These are phyloP conservation scores for Nematolebias whitei DNA, from an alignment of 2,113 vertebrate genomes.

Conservation along the genomic window DNA sequence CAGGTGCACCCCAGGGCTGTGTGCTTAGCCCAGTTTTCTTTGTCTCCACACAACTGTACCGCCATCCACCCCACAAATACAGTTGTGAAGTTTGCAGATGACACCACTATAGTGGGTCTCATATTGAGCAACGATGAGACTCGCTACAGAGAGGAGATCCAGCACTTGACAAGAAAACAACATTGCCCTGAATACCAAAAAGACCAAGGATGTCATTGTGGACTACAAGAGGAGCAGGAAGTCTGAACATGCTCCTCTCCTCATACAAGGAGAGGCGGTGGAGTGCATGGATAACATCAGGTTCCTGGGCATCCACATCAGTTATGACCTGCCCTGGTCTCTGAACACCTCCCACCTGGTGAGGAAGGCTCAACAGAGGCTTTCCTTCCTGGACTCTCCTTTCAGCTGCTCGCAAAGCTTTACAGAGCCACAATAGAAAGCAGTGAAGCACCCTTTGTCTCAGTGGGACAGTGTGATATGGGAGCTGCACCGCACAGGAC, in stretches of 20 bases:
- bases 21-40: not conserved
- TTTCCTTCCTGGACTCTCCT: too few species aligned
- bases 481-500: too few species aligned
- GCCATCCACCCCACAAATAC: not conserved
- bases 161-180: too few species aligned
- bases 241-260: not conserved
- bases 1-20: not conserved
- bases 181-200: not conserved
- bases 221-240: too few species aligned
- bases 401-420: too few species aligned
- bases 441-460: too few species aligned
- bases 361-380: too few species aligned
- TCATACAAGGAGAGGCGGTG: not conserved
- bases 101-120: not conserved
- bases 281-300: not conserved
- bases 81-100: not conserved
- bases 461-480: too few species aligned
- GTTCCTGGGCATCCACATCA: not conserved
- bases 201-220: not conserved
- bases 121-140: too few species aligned
- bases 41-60: not conserved
- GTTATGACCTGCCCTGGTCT: not conserved
- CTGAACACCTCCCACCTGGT: too few species aligned
- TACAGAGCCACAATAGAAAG: too few species aligned
- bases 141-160: too few species aligned